phyloP scores from a whole-genome alignment of 2,113 vertebrate species.

The Atractosteus spatula region DNA sequence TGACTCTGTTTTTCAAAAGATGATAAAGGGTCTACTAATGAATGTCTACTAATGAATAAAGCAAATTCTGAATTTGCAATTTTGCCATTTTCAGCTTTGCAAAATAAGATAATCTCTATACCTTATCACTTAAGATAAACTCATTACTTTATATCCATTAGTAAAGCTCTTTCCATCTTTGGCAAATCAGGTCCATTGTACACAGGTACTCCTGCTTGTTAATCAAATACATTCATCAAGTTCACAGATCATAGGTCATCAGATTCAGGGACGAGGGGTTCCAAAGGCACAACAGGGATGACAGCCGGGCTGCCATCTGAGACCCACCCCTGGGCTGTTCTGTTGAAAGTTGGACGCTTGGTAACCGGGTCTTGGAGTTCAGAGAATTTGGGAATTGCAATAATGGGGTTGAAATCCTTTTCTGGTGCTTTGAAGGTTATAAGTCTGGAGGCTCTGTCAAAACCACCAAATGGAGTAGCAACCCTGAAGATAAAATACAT shows the following conservation, averaged over 20 bases:
- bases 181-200: too few relatives aligned
- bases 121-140: too few relatives aligned
- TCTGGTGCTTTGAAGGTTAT: constrained; percentile 71
- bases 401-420: constrained; percentile 67
- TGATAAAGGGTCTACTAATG: too few relatives aligned
- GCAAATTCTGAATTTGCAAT: too few relatives aligned
- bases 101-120: too few relatives aligned
- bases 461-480: constrained; percentile 90
- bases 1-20: too few relatives aligned
- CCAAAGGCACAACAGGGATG: constrained; percentile 56
- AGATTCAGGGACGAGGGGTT: constrained; percentile 79
- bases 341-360: constrained; percentile 86
- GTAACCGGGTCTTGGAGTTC: constrained; percentile 63
- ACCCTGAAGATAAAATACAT: constrained; percentile 69
- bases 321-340: constrained; percentile 85
- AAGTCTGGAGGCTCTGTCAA: constrained; percentile 78
- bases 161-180: too few relatives aligned
- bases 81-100: too few relatives aligned
- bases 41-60: too few relatives aligned
- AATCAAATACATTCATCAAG: too few relatives aligned
- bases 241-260: constrained; percentile 81
- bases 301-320: constrained; percentile 61
- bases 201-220: too few relatives aligned
- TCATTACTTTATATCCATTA: too few relatives aligned
- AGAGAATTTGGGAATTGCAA: constrained; percentile 64